These are phyloP conservation scores for Acropternis orthonyx DNA, from an alignment of 2,797 vertebrate genomes.

Conservation along the genomic window DNA sequence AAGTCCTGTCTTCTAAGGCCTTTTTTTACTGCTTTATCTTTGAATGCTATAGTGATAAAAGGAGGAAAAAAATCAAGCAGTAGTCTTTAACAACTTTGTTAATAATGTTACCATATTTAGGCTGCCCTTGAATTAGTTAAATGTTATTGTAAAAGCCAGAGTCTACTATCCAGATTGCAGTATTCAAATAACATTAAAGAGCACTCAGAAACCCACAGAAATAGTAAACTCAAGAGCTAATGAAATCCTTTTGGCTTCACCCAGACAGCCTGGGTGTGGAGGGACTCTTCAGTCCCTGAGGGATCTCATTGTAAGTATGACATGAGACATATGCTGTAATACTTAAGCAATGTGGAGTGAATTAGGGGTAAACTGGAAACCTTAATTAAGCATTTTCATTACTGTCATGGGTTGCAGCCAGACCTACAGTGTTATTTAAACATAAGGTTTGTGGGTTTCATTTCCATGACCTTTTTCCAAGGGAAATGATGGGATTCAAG, in stretches of 20 bases:
- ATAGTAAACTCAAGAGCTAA: background rate
- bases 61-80: background rate
- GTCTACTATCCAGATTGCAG: background rate
- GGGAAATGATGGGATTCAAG: slow-evolving; percentile 27
- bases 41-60: background rate
- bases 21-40: background rate
- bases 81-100: background rate
- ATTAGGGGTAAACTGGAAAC: slow-evolving; percentile 26
- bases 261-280: background rate
- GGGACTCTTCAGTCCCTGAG: background rate
- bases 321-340: background rate
- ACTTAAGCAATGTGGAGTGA: slow-evolving; percentile 1
- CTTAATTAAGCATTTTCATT: slow-evolving; percentile 31
- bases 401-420: background rate
- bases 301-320: background rate
- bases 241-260: background rate
- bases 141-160: background rate
- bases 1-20: background rate
- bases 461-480: slow-evolving; percentile 32
- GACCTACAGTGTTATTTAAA: slow-evolving; percentile 31
- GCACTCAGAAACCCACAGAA: background rate
- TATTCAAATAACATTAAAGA: background rate
- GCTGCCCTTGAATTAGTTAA: background rate
- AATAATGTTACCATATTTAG: background rate
- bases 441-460: slow-evolving; percentile 40